Conservation (phyloP, 2,888 invertebrate genomes). For the Cyaniris semiargus region DNA sequence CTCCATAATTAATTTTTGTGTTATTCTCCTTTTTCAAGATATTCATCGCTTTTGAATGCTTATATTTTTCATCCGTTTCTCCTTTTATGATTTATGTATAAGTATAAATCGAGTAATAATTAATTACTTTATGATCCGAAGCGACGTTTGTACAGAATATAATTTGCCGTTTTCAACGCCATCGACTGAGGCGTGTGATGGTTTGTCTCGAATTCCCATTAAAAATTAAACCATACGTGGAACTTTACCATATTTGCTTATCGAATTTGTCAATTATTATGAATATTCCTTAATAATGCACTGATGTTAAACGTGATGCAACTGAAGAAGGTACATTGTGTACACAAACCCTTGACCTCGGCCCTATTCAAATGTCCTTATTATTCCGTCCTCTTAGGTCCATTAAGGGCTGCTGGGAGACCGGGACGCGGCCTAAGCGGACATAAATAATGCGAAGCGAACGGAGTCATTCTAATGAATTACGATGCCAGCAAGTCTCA, state of each 20-base stretch:
- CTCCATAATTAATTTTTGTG: conserved; percentile 17
- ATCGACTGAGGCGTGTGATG: neutral
- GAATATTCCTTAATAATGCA: neutral
- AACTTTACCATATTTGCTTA: neutral
- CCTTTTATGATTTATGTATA: neutral
- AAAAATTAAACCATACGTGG: neutral
- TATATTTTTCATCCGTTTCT: conserved; percentile 3
- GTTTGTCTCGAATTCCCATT: no score
- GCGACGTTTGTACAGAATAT: neutral
- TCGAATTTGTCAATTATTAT: neutral
- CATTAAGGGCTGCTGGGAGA: conserved; percentile 61
- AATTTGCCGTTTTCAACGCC: neutral
- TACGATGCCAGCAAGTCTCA: conserved; percentile 61
- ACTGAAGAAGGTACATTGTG: conserved; percentile 38
- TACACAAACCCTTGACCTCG: conserved; percentile 60
- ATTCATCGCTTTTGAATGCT: neutral
- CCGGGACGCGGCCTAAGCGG: conserved; percentile 65
- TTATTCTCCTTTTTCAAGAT: conserved; percentile 4
- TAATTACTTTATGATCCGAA: neutral
- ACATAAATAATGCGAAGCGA: conserved; percentile 70
- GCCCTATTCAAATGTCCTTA: conserved; percentile 67
- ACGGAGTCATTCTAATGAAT: conserved; percentile 72
- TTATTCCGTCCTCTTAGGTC: conserved; percentile 56
- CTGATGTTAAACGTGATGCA: neutral
- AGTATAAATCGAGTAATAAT: neutral